Base-by-base conservation (phyloP, 2,797 vertebrate genomes). In the Takifugu rubripes region DNA sequence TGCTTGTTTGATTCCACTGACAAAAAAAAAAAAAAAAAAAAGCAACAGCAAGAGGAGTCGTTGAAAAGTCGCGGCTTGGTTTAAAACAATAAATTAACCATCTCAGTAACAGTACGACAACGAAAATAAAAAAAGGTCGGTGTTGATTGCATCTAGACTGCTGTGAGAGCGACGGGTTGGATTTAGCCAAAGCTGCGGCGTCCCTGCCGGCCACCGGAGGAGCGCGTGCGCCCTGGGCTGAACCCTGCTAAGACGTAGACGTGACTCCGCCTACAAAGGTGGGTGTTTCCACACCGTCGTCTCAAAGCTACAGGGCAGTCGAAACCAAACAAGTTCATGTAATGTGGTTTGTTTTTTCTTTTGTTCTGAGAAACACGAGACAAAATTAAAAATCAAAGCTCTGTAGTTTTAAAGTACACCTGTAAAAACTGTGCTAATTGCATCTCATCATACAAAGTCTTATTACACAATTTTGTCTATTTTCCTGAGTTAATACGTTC, bases 401-500 rank as follows among this genome's bases (percentile, higher is more conserved):
- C 84, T 89, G 87, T 84, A 81, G 85, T 90, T 81, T 86, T 74
- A 87, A 89, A 86, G 75, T 87, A 89, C 84, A 89, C 81, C 82
- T 86, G 85, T 88, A 90, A 88, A 87, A 90, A 90, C 83, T 88
- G 86, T 85, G 87, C 89, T 88, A 89, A 87, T 91, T 89, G 90
- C 88, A 91, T 90, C 84, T 87, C 88, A 87, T 85, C 78, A 88
- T 90, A 90, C 82, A 88, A 89, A 90, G 85, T 90, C 85, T 90
- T 88, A 90, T 89, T 89, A 90, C 88, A 90, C 88, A 83, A 90
- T 85, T 88, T 88, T 84, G 84, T 81, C 86, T 90, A 88, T 90
- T 93, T 85, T 92, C 92, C 92, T 93, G 92, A 93, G 92, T 92
- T 88, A 85, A 92, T 90, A 91, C 76, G 85, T 88, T 92, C 86